Base-by-base conservation (phyloP, 2,797 vertebrate species). In the Garrulus glandarius region DNA sequence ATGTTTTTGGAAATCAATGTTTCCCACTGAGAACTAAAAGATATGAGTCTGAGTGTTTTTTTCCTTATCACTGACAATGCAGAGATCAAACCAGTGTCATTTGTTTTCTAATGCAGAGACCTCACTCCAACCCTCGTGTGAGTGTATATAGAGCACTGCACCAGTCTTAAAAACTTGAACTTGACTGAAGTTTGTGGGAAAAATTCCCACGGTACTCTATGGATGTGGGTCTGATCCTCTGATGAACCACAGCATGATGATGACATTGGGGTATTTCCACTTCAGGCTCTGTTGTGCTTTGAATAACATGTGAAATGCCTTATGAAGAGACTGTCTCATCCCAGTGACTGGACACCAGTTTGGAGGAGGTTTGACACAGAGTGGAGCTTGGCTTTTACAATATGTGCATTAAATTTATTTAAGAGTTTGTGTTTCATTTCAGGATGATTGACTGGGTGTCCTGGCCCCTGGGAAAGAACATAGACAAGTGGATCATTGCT, bases 391-490 rank as follows among this genome's bases (percentile, higher is more conserved):
- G 5, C 39, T 93, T 89, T 55, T 44, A 56, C 3, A 36, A 3
- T 53, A 50, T 5, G 5, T 30, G 29, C 41, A 14, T 84, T 56
- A 70, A 18, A 44, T 75, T 74, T 69, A 24, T 49, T 77, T 37
- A 52, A 50, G 19, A 79, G 67, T 78, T 84, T 71, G 30, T 79
- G 22, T 95, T 86, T 94, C 10, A 15, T 95, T 96, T 82, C 96
- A 98, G 98, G 95, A 98, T 98, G 98, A 98, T 98, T 10, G 98
- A 98, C 90, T 98, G 98, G 98, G 98, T 98, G 69, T 98, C 98
- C 5, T 98, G 98, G 98, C 98, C 98, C 24, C 89, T 98, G 88
- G 98, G 98, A 55, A 98, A 98, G 95, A 98, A 98, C 93, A 98
- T 98, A 90, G 98, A 98, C 97, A 98, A 98, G 91, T 98, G 98